Evolutionary conservation across 2,797 vertebrate genomes (phyloP), one percentile per base, ranked within the genome.

Genomic region (Chelidonichthys spinosus): DNA sequence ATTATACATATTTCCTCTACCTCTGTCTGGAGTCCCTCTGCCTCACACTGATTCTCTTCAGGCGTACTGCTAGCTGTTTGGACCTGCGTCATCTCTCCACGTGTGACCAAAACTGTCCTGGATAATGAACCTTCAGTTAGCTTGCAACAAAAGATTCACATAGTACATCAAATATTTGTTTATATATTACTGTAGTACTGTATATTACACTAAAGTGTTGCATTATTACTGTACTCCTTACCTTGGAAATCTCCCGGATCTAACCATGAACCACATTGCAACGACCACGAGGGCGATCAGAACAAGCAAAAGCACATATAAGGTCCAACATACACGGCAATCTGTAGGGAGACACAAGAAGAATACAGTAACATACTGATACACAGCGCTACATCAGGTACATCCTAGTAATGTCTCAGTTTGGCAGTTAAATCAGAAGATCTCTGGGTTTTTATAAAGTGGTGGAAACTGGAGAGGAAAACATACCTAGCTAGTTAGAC

Each of bases 21-120:
- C 44, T 64, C 4, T 8, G 0, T 0, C 1, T 7, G 1, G 1
- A 2, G 2, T 1, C 1, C 2, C 5, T 1, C 7, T 33, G 0
- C 14, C 2, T 5, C 7, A 25, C 25, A 5, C 43, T 53, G 5
- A 15, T 7, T 1, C 54, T 11, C 3, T 5, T 43, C n/a, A 36
- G 10, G 14, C 33, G n/a, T 1, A 6, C 1, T 10, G 2, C 33
- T 46, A 6, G 2, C 0, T 33, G 3, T 11, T 46, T 0, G 36
- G 37, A 56, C 17, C 6, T 0, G 2, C 6, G 1, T 5, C n/a
- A 9, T 50, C 39, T 35, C 7, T 4, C 2, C 2, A 11, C 0
- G 13, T 35, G 3, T 8, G 0, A 0, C 0, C 0, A 15, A 10
- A 14, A 0, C 0, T 17, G 0, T 8, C 56, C 81, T 69, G 15